Evolutionary conservation across 2,797 vertebrate genomes (phyloP).

Genomic region (Phrynocephalus guinanensis): DNA sequence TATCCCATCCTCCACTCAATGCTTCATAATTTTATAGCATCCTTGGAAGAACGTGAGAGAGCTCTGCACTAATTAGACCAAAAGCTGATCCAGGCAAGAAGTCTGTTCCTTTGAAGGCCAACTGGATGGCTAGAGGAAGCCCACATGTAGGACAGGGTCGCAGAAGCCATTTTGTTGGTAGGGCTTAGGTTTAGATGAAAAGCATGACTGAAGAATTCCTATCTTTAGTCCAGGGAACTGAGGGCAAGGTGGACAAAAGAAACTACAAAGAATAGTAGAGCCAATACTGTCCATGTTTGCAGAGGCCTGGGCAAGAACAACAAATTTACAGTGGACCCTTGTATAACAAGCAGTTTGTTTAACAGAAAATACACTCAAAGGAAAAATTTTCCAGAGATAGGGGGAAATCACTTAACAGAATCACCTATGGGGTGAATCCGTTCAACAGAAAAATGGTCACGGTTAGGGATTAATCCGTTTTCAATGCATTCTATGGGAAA

Average conservation of each 20-base stretch:
- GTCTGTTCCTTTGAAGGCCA: neutral
- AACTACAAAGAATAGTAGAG: neutral
- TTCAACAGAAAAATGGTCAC: no score
- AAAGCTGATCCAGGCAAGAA: neutral
- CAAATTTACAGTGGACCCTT: neutral
- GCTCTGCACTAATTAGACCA: neutral
- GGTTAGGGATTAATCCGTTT: no score
- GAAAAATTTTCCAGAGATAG: no score
- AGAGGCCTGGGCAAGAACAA: neutral
- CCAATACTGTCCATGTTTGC: neutral
- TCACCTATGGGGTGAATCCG: no score
- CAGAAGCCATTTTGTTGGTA: neutral
- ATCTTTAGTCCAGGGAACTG: neutral
- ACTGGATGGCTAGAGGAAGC: neutral
- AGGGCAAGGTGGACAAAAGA: neutral
- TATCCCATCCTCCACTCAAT: neutral
- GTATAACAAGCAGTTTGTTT: no score
- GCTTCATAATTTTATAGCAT: no score
- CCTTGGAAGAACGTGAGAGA: neutral
- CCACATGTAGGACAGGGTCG: neutral
- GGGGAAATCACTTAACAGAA: no score
- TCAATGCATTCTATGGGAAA: no score
- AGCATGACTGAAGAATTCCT: neutral
- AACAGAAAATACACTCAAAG: no score
- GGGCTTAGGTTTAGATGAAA: neutral